A percentile compares a stretch with the other conserved stretches of the same genome.
Evolutionary conservation across 2,797 vertebrate species (phyloP).

Genomic region (Masticophis lateralis): DNA sequence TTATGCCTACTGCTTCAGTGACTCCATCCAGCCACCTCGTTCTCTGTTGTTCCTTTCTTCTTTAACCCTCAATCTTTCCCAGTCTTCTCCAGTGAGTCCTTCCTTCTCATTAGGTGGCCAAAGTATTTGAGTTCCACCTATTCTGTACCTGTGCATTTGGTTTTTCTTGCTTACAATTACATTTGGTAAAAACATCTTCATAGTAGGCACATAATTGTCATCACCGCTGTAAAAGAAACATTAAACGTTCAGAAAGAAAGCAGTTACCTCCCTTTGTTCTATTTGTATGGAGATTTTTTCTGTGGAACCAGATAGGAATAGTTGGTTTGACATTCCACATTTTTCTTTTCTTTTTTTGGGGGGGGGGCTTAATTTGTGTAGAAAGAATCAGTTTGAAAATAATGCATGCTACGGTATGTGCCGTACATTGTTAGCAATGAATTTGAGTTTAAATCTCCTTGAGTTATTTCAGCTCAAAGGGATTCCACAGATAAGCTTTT

Average conservation of each 20-base stretch:
- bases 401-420: background rate
- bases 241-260: background rate
- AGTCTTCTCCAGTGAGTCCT: too few relatives aligned
- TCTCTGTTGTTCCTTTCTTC: too few relatives aligned
- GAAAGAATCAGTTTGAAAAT: background rate
- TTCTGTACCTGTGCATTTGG: background rate
- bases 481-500: background rate
- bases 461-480: background rate
- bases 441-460: background rate
- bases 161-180: background rate
- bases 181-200: background rate
- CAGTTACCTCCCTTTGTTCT: background rate
- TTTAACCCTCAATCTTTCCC: too few relatives aligned
- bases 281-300: background rate
- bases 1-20: too few relatives aligned
- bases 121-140: background rate
- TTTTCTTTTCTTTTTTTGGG: background rate
- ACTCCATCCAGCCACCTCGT: too few relatives aligned
- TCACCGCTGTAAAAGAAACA: background rate
- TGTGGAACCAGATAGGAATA: background rate
- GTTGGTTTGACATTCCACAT: background rate
- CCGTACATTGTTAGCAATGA: background rate
- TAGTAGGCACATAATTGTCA: background rate
- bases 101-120: too few relatives aligned
- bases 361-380: background rate